Percentiles rank a stretch among this genome's conserved stretches.
phyloP scores from a whole-genome alignment of 2,888 invertebrate species.

The Cyrtodaria siliqua region DNA sequence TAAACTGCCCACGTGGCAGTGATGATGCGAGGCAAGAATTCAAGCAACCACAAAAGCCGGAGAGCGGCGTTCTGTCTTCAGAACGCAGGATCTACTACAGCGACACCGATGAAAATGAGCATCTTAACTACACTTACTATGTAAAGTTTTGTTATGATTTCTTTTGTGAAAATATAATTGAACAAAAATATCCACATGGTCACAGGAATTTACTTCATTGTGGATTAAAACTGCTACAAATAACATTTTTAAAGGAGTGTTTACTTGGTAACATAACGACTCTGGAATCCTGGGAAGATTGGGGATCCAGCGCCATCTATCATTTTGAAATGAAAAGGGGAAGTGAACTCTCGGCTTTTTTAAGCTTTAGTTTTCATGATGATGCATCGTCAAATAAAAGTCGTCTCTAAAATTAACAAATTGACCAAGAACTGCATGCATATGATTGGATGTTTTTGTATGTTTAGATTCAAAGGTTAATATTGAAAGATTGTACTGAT shows the following conservation, averaged over 20 bases:
- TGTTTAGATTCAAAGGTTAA: too few species aligned
- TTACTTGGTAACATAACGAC: conserved; percentile 45
- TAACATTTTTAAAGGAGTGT: conserved; percentile 39
- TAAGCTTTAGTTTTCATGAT: conserved; percentile 9
- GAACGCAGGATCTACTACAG: conserved; percentile 30
- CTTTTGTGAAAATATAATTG: conserved; percentile 41
- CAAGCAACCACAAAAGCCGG: conserved; percentile 31
- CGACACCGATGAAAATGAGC: conserved; percentile 50
- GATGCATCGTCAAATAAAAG: too few species aligned
- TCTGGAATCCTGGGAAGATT: conserved; percentile 46
- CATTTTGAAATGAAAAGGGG: conserved; percentile 43
- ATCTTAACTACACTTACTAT: conserved; percentile 44
- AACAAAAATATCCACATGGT: conserved; percentile 10
- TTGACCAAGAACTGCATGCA: too few species aligned
- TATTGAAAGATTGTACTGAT: too few species aligned
- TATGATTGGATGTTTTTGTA: too few species aligned
- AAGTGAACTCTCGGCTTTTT: background rate
- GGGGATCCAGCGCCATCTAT: conserved; percentile 12
- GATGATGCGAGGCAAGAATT: conserved; percentile 22
- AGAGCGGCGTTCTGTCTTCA: conserved; percentile 9
- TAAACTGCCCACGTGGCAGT: conserved; percentile 15
- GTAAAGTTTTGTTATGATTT: conserved; percentile 34
- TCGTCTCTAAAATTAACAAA: too few species aligned
- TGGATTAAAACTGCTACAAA: conserved; percentile 38
- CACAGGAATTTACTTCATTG: conserved; percentile 3